Conservation (phyloP, 1,140 invertebrate species). For the Heliconius hermathena region DNA sequence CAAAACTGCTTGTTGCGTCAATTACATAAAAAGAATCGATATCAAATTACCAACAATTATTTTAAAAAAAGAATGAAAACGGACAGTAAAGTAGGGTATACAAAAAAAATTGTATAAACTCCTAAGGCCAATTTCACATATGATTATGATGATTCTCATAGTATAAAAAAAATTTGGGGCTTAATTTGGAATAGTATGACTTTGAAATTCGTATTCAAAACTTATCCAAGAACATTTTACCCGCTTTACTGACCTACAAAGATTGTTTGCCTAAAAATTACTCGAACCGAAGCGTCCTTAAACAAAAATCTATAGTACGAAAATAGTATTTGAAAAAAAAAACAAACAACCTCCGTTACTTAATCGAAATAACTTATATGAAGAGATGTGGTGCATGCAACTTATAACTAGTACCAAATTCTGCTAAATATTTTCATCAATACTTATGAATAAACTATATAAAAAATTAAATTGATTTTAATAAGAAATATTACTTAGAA, state of each 20-base stretch:
- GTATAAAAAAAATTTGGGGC: not conserved
- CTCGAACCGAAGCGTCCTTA: slow-evolving; percentile 25
- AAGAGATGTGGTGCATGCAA: slow-evolving; percentile 59
- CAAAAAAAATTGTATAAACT: not conserved
- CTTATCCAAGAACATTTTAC: not conserved
- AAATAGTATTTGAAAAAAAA: slow-evolving; percentile 19
- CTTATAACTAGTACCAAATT: slow-evolving; percentile 50
- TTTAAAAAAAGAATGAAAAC: slow-evolving; percentile 34
- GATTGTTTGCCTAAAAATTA: slow-evolving; percentile 35
- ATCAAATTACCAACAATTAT: slow-evolving; percentile 49
- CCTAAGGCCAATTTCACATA: not conserved
- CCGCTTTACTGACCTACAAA: slow-evolving; percentile 38
- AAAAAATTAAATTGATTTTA: not conserved
- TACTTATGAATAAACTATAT: not conserved
- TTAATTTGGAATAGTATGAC: not conserved
- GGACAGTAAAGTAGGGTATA: slow-evolving; percentile 55
- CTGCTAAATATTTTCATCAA: slow-evolving; percentile 44
- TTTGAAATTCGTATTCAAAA: not conserved
- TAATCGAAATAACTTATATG: slow-evolving; percentile 50
- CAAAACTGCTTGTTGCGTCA: slow-evolving; percentile 53
- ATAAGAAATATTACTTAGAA: slow-evolving; percentile 44
- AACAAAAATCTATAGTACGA: slow-evolving; percentile 17
- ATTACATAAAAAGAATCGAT: slow-evolving; percentile 41
- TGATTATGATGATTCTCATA: slow-evolving; percentile 1
- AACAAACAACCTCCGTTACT: slow-evolving; percentile 43